phyloP scores from a whole-genome alignment of 2,888 invertebrate species.

The Diloba caeruleocephala region DNA sequence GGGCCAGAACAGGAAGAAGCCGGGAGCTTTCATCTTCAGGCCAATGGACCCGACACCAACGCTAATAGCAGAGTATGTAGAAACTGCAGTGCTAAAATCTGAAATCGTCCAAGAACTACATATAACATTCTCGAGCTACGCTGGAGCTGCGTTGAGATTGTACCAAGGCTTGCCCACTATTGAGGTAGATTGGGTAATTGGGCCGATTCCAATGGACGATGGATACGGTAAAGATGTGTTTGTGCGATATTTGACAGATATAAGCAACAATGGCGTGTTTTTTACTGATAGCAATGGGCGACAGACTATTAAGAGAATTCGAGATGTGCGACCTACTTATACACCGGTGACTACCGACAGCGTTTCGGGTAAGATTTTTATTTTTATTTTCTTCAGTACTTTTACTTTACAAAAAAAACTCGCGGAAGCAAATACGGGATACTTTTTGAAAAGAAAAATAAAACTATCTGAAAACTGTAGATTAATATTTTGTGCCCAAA shows the following conservation, averaged over 20 bases:
- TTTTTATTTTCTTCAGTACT: too few species aligned
- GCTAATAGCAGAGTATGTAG: slow-evolving; percentile 48
- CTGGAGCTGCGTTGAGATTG: slow-evolving; percentile 92
- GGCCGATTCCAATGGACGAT: slow-evolving; percentile 92
- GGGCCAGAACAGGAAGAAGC: slow-evolving; percentile 89
- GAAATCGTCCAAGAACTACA: slow-evolving; percentile 93
- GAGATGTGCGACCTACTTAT: slow-evolving; percentile 79
- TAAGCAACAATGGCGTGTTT: slow-evolving; percentile 91
- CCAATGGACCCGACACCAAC: slow-evolving; percentile 69
- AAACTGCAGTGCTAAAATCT: slow-evolving; percentile 79
- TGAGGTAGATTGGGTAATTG: slow-evolving; percentile 94
- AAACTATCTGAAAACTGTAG: too few species aligned
- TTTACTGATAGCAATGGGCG: slow-evolving; percentile 98
- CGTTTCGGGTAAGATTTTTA: slow-evolving; percentile 70
- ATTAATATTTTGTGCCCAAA: too few species aligned
- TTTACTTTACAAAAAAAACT: too few species aligned
- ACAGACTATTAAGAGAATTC: slow-evolving; percentile 92
- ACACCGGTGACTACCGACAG: slow-evolving; percentile 51
- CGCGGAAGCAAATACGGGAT: too few species aligned
- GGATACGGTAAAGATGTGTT: slow-evolving; percentile 93
- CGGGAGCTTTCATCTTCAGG: slow-evolving; percentile 96
- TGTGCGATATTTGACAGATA: slow-evolving; percentile 91
- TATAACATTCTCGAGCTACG: slow-evolving; percentile 89
- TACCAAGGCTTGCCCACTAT: slow-evolving; percentile 90
- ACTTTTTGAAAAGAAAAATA: too few species aligned